Conservation (phyloP, 2,113 vertebrate species). For the Chitala chitala region DNA sequence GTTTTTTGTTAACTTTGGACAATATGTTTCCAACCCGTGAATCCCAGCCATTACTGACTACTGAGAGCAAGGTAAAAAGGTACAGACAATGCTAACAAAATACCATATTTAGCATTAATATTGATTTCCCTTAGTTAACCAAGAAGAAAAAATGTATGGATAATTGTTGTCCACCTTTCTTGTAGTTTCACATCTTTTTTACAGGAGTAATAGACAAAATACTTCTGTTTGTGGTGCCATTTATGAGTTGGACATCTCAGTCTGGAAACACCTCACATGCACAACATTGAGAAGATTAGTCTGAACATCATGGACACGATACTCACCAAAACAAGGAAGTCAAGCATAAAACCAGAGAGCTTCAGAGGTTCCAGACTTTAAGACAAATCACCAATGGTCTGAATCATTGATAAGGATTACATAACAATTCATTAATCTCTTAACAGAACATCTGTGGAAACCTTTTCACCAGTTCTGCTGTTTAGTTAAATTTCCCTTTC, state of each 20-base stretch:
- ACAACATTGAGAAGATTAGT: constrained; percentile 1
- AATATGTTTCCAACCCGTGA: no score
- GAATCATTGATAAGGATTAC: constrained; percentile 2
- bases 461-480: background rate
- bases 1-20: no score
- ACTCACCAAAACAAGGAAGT: background rate
- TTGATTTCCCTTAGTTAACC: no score
- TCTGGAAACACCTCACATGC: background rate
- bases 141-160: background rate
- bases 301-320: background rate
- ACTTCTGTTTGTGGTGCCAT: background rate
- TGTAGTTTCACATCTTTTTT: constrained; percentile 2
- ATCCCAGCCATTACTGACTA: no score
- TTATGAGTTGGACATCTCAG: constrained; percentile 3
- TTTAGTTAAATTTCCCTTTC: background rate
- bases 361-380: background rate
- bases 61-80: no score
- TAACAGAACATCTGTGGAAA: background rate
- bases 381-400: background rate
- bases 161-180: background rate
- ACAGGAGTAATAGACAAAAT: constrained; percentile 7
- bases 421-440: background rate
- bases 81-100: no score
- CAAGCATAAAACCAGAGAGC: background rate
- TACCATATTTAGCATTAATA: no score